Percentiles rank a stretch among this genome's conserved stretches.
These are phyloP conservation scores for Syritta pipiens DNA, from an alignment of 2,888 invertebrate genomes.

Conservation along the genomic window DNA sequence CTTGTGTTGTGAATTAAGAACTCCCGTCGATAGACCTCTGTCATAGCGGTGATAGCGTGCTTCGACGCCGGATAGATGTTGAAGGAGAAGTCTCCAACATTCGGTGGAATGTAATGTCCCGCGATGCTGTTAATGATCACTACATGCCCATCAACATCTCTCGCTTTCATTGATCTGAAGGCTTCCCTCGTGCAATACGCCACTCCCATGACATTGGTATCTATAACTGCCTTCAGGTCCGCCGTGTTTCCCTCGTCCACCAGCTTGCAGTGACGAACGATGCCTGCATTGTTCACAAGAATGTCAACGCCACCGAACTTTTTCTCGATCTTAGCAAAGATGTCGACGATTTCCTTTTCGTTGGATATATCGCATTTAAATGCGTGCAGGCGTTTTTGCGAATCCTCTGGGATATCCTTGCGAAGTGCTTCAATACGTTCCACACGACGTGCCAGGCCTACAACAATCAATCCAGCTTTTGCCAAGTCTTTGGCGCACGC, in stretches of 20 bases:
- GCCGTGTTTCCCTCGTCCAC: constrained; percentile 73
- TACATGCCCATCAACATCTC: constrained; percentile 80
- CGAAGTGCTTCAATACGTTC: constrained; percentile 75
- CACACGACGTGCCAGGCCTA: constrained; percentile 81
- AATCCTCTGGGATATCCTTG: constrained; percentile 71
- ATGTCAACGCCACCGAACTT: constrained; percentile 81
- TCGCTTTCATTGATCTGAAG: constrained; percentile 80
- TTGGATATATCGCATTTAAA: constrained; percentile 81
- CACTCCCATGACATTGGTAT: constrained; percentile 80
- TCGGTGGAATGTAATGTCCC: constrained; percentile 76
- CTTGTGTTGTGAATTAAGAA: constrained; percentile 75
- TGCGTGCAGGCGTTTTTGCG: constrained; percentile 77
- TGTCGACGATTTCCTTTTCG: constrained; percentile 81
- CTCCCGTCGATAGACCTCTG: constrained; percentile 78
- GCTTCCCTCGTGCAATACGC: constrained; percentile 80
- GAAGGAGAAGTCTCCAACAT: constrained; percentile 75
- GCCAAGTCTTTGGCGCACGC: constrained; percentile 45
- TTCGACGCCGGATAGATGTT: constrained; percentile 79
- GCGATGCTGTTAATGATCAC: constrained; percentile 80
- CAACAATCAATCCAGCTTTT: constrained; percentile 81
- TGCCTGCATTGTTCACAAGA: constrained; percentile 82
- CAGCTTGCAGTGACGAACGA: constrained; percentile 74
- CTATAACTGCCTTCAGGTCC: constrained; percentile 77
- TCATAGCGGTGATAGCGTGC: constrained; percentile 78
- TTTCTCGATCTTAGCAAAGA: constrained; percentile 80